Evolutionary conservation across 2,888 invertebrate species (phyloP).

Genomic region (Argynnis bischoffii): DNA sequence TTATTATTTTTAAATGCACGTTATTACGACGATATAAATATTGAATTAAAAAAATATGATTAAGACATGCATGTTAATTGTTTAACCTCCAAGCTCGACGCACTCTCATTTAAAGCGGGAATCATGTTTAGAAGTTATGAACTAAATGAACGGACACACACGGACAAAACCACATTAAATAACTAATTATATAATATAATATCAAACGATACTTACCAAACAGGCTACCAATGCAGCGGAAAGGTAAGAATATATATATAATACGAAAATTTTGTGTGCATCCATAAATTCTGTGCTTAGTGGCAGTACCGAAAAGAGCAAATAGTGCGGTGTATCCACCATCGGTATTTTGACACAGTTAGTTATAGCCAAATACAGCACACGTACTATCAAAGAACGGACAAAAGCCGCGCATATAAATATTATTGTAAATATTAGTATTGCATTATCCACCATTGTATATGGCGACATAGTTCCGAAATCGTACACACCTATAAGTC

Average conservation of each 20-base stretch:
- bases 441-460: conserved; percentile 64
- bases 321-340: conserved; percentile 49
- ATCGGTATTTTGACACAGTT: conserved; percentile 50
- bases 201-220: conserved; percentile 49
- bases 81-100: too few species aligned
- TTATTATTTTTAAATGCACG: too few species aligned
- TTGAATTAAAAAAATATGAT: too few species aligned
- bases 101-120: too few species aligned
- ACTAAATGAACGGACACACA: too few species aligned
- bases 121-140: too few species aligned
- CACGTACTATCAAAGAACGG: conserved; percentile 57
- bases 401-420: conserved; percentile 53
- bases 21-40: too few species aligned
- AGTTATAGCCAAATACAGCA: conserved; percentile 50
- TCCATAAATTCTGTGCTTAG: conserved; percentile 58
- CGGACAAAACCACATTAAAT: too few species aligned
- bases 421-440: conserved; percentile 54
- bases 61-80: too few species aligned
- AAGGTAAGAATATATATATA: conserved; percentile 59
- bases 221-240: conserved; percentile 48
- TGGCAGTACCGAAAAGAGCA: conserved; percentile 60
- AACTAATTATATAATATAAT: background rate
- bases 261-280: conserved; percentile 54
- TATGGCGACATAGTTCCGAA: conserved; percentile 58
- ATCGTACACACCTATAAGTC: conserved; percentile 63